Conservation (phyloP, 2,888 invertebrate species). For the Rhingia rostrata region DNA sequence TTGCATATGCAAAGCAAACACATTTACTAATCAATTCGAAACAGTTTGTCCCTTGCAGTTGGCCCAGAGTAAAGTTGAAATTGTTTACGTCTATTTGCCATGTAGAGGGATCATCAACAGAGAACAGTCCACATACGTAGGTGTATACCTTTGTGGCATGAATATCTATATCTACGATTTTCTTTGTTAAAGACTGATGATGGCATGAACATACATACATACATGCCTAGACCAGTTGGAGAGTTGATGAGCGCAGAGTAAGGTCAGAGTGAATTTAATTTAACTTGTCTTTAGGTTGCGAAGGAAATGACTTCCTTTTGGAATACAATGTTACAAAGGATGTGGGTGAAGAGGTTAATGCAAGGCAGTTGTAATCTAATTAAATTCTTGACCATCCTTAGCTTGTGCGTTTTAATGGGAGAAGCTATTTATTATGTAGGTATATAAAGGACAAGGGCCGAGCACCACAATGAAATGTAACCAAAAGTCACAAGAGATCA, state of each 20-base stretch:
- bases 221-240: constrained; percentile 20
- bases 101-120: constrained; percentile 24
- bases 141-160: neutral
- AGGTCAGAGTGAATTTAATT: constrained; percentile 45
- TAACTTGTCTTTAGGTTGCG: constrained; percentile 41
- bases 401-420: too few species aligned
- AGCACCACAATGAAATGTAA: too few species aligned
- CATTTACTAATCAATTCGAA: constrained; percentile 64
- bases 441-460: too few species aligned
- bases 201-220: constrained; percentile 4
- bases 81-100: constrained; percentile 36
- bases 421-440: too few species aligned
- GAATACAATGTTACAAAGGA: constrained; percentile 22
- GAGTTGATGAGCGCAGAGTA: constrained; percentile 32
- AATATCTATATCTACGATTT: too few species aligned
- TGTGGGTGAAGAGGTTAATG: neutral
- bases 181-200: constrained; percentile 14
- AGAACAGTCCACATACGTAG: neutral
- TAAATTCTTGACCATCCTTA: constrained; percentile 10
- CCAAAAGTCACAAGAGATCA: too few species aligned
- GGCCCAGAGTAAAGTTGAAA: constrained; percentile 16
- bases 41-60: constrained; percentile 17
- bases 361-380: constrained; percentile 11
- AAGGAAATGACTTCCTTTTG: constrained; percentile 45
- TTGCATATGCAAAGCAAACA: constrained; percentile 61